Base-by-base conservation (phyloP, 2,113 vertebrate genomes). In the Cyprinodon variegatus region DNA sequence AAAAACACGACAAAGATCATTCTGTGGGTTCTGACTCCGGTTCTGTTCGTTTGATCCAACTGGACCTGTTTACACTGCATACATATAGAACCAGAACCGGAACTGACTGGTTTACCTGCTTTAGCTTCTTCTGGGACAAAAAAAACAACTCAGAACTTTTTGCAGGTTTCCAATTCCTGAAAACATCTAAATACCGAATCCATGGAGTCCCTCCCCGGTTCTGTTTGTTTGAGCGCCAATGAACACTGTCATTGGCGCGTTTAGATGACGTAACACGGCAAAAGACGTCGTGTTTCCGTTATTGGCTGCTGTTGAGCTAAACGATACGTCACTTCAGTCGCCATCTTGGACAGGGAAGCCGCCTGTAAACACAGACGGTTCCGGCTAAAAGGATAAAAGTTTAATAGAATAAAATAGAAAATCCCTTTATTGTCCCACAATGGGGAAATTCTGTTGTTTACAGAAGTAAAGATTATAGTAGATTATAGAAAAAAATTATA, bases 71-170 rank as follows among this genome's bases (percentile, higher is more conserved):
- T 57, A 8, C 50, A 53, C 7, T 1, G 7, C 29, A 37, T 37
- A 9, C 11, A 13, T 43, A 17, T 9, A 12, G n/a, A 46, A 66
- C n/a, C 22, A 15, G 4, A 45, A 14, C 41, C 12, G 22, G 20
- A 43, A 36, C 65, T 50, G 48, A 40, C 9, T 43, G 48, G 73
- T 68, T 76, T 41, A 66, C 74, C 43, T 53, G 5, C 65, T 38
- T 60, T 62, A 50, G 43, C 36, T 53, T 45, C 61, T 62, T 62
- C 36, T 57, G 50, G 20, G 7, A 57, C 17, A 20, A 15, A 29
- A 29, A 29, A 29, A 29, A 29, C n/a, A 57, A n/a, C 6, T 57
- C 50, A n/a, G 50, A n/a, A 29, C 20, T 57, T 57, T 20, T 20
- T 15, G 50, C 50, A 7, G 50, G 6, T 9, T 57, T 57, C 20